Conservation (phyloP, 1,140 invertebrate genomes). For the Gryllus bimaculatus region DNA sequence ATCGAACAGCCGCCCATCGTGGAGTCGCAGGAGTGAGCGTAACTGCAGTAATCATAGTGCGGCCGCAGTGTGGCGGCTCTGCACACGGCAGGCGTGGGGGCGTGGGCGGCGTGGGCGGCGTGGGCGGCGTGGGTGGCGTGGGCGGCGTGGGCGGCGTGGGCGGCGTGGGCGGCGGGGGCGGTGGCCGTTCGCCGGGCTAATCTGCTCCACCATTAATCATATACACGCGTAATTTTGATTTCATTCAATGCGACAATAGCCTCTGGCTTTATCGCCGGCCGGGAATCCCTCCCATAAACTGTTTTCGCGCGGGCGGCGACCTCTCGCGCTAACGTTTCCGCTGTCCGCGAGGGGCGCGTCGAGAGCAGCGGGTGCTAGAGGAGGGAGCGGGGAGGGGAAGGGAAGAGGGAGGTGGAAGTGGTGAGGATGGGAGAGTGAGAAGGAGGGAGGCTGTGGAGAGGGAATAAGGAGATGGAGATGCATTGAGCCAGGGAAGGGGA, state of each 20-base stretch:
- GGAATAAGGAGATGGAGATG: background rate
- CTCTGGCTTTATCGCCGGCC: background rate
- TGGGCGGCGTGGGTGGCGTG: too few relatives aligned
- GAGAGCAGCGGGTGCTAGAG: too few relatives aligned
- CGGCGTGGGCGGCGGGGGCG: too few relatives aligned
- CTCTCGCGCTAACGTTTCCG: background rate
- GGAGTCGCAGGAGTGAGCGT: too few relatives aligned
- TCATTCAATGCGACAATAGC: conserved; percentile 1
- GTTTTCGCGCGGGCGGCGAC: background rate
- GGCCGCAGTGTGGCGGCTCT: too few relatives aligned
- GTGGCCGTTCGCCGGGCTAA: background rate
- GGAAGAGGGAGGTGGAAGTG: background rate
- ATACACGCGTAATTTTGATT: background rate
- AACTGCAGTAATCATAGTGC: too few relatives aligned
- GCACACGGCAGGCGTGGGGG: too few relatives aligned
- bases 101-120: too few relatives aligned
- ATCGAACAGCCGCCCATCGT: too few relatives aligned
- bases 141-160: too few relatives aligned
- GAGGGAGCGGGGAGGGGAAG: background rate
- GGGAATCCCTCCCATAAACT: background rate
- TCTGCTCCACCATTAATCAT: background rate
- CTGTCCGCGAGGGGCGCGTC: too few relatives aligned
- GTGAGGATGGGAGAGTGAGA: background rate
- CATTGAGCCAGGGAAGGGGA: background rate
- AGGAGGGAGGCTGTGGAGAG: background rate